A percentile compares a stretch with the other conserved stretches of the same genome.
Evolutionary conservation across 1,140 invertebrate genomes (phyloP).

Genomic region (Aradophagus sp.): DNA sequence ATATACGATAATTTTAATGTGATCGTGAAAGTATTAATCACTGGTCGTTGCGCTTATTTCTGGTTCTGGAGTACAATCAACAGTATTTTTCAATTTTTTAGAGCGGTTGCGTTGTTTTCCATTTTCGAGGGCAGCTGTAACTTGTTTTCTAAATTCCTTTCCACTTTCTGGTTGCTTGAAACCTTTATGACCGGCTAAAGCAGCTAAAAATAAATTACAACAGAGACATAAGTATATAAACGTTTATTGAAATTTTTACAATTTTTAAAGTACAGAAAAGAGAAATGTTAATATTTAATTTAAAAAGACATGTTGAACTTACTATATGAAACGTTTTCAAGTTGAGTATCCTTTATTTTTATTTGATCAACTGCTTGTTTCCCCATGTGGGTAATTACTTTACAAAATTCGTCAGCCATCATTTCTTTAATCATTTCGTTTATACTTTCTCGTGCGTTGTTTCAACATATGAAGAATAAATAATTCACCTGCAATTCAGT

Average conservation of each 20-base stretch:
- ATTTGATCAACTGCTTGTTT: background rate
- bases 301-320: background rate
- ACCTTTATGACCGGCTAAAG: conserved; percentile 3
- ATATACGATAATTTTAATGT: no score
- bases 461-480: background rate
- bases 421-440: background rate
- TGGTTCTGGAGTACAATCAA: no score
- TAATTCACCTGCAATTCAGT: no score
- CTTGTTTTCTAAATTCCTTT: background rate
- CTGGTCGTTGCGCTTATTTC: no score
- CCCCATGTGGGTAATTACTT: background rate
- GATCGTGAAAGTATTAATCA: no score
- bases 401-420: background rate
- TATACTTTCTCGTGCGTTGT: background rate
- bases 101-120: conserved; percentile 6
- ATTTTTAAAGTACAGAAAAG: no score
- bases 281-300: no score
- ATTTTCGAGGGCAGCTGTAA: background rate
- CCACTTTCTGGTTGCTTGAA: background rate
- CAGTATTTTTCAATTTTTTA: no score
- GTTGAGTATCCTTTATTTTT: background rate
- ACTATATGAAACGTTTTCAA: background rate
- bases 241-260: no score
- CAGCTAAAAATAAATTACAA: background rate
- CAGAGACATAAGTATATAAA: no score